Evolutionary conservation across 1,140 invertebrate species (phyloP), one percentile per base, ranked within the genome.

Genomic region (Oncopeltus fasciatus): DNA sequence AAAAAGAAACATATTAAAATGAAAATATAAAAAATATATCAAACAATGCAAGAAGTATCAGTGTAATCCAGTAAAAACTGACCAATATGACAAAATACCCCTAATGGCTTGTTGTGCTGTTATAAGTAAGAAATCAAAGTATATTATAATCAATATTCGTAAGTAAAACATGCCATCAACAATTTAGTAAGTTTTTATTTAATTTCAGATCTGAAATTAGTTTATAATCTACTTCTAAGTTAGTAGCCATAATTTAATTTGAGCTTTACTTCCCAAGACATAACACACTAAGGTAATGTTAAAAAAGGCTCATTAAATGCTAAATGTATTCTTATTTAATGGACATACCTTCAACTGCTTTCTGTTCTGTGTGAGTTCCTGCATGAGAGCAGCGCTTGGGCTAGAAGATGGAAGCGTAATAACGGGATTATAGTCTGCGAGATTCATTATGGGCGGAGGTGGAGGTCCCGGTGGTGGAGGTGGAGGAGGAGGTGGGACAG

Each of bases 351-450:
- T 53, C 12, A 53, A 53, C 26, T 53, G 49, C 26, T 5, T 53
- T 18, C 21, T 24, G 16, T 53, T 53, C 5, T 75, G 81, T 66
- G 85, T 76, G 67, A 93, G 92, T 61, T 83, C 83, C 59, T 88
- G 83, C 81, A 93, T 81, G 2, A 94, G 78, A 38, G 83, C 83
- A 53, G 80, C 78, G 12, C 81, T 76, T 3, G 78, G 70, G 38
- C 74, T 73, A 28, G 70, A 68, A 51, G 70, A n/a, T n/a, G 66
- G 20, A 71, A 66, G 16, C 59, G 43, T 33, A 64, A 44, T 11
- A 62, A 65, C 47, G 66, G 51, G 66, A 66, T 61, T 53, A 26
- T 46, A n/a, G 21, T 46, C 44, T 9, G n/a, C 9, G 8, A 46
- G n/a, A n/a, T n/a, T n/a, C n/a, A n/a, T 8, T 14, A 67, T 62